These are phyloP conservation scores for Aporrectodea caliginosa DNA, from an alignment of 1,140 invertebrate species.

Conservation along the genomic window DNA sequence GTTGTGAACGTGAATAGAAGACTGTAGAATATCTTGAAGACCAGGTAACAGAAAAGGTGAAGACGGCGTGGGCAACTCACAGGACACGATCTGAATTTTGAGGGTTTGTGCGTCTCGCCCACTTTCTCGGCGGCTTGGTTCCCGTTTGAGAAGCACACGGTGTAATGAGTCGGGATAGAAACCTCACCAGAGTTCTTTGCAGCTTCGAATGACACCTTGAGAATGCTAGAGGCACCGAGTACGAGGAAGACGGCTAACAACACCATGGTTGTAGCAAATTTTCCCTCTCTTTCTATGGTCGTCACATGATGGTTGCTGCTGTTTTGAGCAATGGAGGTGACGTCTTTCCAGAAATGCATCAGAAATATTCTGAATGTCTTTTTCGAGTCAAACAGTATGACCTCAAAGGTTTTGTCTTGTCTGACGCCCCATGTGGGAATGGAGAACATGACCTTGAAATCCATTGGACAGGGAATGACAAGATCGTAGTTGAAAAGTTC, in stretches of 20 bases:
- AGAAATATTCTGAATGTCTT: slow-evolving; percentile 17
- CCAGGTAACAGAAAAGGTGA: background rate
- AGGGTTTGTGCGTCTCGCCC: too few relatives aligned
- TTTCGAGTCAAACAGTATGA: slow-evolving; percentile 21
- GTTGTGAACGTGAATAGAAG: background rate
- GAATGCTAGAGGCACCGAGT: background rate
- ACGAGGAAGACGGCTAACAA: background rate
- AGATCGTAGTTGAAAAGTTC: slow-evolving; percentile 25
- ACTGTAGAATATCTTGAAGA: background rate
- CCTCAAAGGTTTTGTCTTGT: slow-evolving; percentile 22
- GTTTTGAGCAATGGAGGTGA: too few relatives aligned
- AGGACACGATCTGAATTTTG: too few relatives aligned
- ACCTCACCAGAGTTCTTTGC: background rate
- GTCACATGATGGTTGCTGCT: too few relatives aligned
- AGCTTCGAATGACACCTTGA: background rate
- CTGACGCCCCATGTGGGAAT: slow-evolving; percentile 11
- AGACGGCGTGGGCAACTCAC: too few relatives aligned
- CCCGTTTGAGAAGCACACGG: too few relatives aligned
- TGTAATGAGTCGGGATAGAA: too few relatives aligned
- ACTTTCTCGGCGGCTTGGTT: too few relatives aligned
- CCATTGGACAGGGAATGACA: slow-evolving; percentile 18
- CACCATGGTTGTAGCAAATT: too few relatives aligned
- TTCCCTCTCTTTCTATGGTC: too few relatives aligned
- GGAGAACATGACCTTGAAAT: slow-evolving; percentile 18
- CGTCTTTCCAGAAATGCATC: slow-evolving; percentile 4